These are phyloP conservation scores for Porites evermanni DNA, from an alignment of 92 coral and sea anemone species.

Conservation along the genomic window DNA sequence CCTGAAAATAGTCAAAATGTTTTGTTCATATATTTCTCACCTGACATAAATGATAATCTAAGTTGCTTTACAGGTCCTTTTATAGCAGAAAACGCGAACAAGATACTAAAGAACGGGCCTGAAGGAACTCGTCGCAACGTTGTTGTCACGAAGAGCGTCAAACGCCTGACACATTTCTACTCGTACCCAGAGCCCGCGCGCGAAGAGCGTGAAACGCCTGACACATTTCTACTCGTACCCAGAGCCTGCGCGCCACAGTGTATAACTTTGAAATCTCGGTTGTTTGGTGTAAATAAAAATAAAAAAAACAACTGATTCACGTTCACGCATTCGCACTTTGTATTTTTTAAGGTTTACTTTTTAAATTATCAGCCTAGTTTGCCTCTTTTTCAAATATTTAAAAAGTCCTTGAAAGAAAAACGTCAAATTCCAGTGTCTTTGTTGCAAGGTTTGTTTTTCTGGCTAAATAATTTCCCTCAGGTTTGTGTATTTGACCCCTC, in stretches of 20 bases:
- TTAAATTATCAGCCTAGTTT: neutral
- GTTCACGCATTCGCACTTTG: neutral
- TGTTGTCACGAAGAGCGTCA: slow-evolving; percentile 1
- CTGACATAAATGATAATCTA: slow-evolving; percentile 18
- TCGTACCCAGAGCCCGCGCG: slow-evolving; percentile 6
- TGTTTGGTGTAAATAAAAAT: neutral
- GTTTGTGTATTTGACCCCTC: too few species aligned
- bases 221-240: slow-evolving; percentile 35
- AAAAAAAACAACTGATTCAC: slow-evolving; percentile 18
- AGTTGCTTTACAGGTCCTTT: slow-evolving; percentile 24
- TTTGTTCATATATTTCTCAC: slow-evolving; percentile 24
- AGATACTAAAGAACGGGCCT: slow-evolving; percentile 3
- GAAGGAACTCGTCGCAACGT: neutral
- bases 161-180: slow-evolving; percentile 27
- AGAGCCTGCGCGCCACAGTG: slow-evolving; percentile 29
- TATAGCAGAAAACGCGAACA: slow-evolving; percentile 28
- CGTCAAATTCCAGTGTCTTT: too few species aligned
- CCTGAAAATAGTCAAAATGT: slow-evolving; percentile 17
- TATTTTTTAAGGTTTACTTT: neutral
- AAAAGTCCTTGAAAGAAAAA: too few species aligned
- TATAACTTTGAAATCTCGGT: slow-evolving; percentile 12
- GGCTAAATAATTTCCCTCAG: too few species aligned
- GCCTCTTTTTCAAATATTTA: too few species aligned
- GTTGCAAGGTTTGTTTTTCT: too few species aligned
- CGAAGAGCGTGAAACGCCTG: slow-evolving; percentile 19